Evolutionary conservation across 2,888 invertebrate genomes (phyloP).

Genomic region (Tanytarsus gracilentus): DNA sequence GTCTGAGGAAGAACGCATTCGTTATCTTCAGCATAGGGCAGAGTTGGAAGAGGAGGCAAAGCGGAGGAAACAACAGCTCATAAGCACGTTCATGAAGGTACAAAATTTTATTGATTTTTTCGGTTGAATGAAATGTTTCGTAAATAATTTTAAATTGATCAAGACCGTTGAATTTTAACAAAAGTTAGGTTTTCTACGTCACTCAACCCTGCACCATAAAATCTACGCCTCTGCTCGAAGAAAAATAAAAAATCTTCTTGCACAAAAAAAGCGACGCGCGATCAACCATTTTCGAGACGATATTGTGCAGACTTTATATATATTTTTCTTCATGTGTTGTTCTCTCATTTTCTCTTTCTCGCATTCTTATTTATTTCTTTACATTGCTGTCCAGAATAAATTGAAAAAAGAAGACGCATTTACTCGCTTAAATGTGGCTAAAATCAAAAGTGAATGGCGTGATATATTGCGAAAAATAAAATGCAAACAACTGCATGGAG

Average conservation of each 20-base stretch:
- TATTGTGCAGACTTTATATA: slow-evolving; percentile 4
- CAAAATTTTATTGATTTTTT: background rate
- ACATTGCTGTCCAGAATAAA: slow-evolving; percentile 55
- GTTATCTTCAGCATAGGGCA: slow-evolving; percentile 72
- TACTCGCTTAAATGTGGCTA: slow-evolving; percentile 67
- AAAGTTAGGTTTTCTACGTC: no score
- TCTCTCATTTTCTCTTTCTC: background rate
- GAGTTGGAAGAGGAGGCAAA: slow-evolving; percentile 74
- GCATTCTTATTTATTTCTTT: slow-evolving; percentile 9
- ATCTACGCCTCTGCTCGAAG: background rate
- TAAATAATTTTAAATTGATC: no score
- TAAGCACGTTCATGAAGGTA: slow-evolving; percentile 74
- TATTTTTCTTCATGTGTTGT: slow-evolving; percentile 9
- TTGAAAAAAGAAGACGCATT: slow-evolving; percentile 71
- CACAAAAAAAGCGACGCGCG: slow-evolving; percentile 2
- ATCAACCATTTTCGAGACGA: slow-evolving; percentile 14
- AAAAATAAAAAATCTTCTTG: slow-evolving; percentile 1
- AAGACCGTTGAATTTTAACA: no score
- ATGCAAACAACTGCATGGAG: slow-evolving; percentile 61
- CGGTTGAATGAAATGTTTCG: no score
- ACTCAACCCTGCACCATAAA: no score
- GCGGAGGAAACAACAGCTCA: slow-evolving; percentile 68
- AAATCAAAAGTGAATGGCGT: slow-evolving; percentile 80
- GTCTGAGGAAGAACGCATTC: slow-evolving; percentile 73
- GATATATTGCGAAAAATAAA: slow-evolving; percentile 65